Conservation (phyloP, 37 sponge, comb jelly and placozoan genomes). For the Oscarella lobularis region DNA sequence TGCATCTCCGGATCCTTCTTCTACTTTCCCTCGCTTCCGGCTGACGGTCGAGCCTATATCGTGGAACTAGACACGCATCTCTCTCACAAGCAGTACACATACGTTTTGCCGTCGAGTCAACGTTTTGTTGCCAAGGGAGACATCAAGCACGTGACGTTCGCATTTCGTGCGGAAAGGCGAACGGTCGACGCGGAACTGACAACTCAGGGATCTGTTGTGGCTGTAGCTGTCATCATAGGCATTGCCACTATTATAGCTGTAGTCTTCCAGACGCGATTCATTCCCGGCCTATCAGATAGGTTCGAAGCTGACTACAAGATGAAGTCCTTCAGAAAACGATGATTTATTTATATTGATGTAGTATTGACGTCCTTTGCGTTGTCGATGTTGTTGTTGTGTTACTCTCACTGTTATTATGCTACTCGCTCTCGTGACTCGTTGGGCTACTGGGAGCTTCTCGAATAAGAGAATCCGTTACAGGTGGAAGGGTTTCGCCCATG, state of each 20-base stretch:
- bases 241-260: background rate
- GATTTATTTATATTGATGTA: too few species aligned
- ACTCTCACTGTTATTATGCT: background rate
- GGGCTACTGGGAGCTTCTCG: background rate
- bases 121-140: background rate
- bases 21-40: background rate
- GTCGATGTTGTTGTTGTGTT: too few species aligned
- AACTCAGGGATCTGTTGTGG: background rate
- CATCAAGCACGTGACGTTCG: background rate
- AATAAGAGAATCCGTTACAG: background rate
- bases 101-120: background rate
- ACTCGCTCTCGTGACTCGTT: background rate
- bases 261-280: background rate
- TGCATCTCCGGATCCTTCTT: background rate
- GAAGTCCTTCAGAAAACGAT: too few species aligned
- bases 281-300: background rate
- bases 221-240: background rate
- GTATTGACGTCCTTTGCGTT: too few species aligned
- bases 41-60: background rate
- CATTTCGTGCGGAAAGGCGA: background rate
- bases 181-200: background rate
- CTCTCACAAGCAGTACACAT: background rate
- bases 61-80: background rate
- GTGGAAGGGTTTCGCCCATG: background rate
- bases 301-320: too few species aligned